These are phyloP conservation scores for Panorpa germanica DNA, from an alignment of 2,888 invertebrate species.

Conservation along the genomic window DNA sequence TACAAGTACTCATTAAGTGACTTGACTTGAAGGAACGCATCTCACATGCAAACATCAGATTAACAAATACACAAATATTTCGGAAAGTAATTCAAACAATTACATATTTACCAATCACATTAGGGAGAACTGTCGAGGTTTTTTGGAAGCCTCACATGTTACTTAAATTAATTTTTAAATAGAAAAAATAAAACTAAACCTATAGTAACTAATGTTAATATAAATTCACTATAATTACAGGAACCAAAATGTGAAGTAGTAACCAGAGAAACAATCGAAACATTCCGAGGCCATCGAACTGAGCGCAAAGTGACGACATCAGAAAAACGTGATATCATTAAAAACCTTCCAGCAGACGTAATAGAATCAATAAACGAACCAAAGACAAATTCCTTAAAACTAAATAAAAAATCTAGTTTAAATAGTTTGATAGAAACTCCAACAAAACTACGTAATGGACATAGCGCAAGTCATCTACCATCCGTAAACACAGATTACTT, in stretches of 20 bases:
- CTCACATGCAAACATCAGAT: too few relatives aligned
- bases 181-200: neutral
- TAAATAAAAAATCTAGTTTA: slow-evolving; percentile 6
- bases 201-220: neutral
- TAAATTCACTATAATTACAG: slow-evolving; percentile 18
- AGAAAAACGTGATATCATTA: slow-evolving; percentile 32
- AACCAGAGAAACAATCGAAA: slow-evolving; percentile 43
- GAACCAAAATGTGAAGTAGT: slow-evolving; percentile 43
- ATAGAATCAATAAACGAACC: too few relatives aligned
- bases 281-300: slow-evolving; percentile 39
- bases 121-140: too few relatives aligned
- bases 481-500: slow-evolving; percentile 17
- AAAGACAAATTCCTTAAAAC: too few relatives aligned
- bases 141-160: too few relatives aligned
- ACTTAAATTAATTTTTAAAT: too few relatives aligned
- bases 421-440: slow-evolving; percentile 5
- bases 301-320: slow-evolving; percentile 40
- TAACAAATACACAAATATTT: too few relatives aligned
- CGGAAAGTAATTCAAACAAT: too few relatives aligned
- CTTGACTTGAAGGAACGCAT: too few relatives aligned
- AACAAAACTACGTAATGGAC: slow-evolving; percentile 19
- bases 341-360: slow-evolving; percentile 21
- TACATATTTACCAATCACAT: too few relatives aligned
- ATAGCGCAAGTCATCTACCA: slow-evolving; percentile 18
- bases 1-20: too few relatives aligned